Evolutionary conservation across 2,797 vertebrate species (phyloP), one percentile per base, ranked within the genome.

Genomic region (Xerus rutilus): DNA sequence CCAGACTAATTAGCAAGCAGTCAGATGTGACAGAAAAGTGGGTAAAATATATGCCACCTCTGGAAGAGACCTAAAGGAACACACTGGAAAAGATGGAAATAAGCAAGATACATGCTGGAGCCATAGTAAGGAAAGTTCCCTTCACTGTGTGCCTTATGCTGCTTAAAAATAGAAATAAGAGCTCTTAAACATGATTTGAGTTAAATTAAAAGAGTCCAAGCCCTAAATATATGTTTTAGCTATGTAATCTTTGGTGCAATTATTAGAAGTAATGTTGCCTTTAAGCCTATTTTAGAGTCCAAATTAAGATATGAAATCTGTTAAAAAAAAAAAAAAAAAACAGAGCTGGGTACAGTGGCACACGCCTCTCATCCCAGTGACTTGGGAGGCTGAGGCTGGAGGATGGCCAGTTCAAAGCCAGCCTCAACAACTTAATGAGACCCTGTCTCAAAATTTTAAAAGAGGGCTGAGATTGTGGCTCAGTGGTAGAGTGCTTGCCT

Each of bases 1-100:
- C 81, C 93, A 89, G 88, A 86, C 83, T 94, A 94, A 93, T 96
- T 91, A 96, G 95, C 30, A 57, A 87, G 47, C 91, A 87, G 88
- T 91, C 59, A 89, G 52, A 88, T 64, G 10, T 76, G 86, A 89
- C 86, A 52, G 78, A 72, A 86, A 83, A 57, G 82, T 59, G 28
- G 73, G 62, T 85, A 35, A 96, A 95, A 87, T 70, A 70, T 30
- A 69, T 21, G 49, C 43, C 18, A 25, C 39, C 54, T 83, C 67
- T 74, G 39, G 83, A 89, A 82, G 54, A n/a, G 43, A 76, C 57
- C 70, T 69, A 25, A 25, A 65, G 83, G 78, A 79, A 79, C 47
- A 54, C n/a, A 43, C 64, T 57, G 59, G 77, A n/a, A 20, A 45
- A 82, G 73, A 76, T 64, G 35, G 67, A 65, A 67, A 74, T 83